A percentile compares a stretch with the other conserved stretches of the same genome.
Evolutionary conservation across 1,140 invertebrate genomes (phyloP).

Genomic region (Cydia pomonella): DNA sequence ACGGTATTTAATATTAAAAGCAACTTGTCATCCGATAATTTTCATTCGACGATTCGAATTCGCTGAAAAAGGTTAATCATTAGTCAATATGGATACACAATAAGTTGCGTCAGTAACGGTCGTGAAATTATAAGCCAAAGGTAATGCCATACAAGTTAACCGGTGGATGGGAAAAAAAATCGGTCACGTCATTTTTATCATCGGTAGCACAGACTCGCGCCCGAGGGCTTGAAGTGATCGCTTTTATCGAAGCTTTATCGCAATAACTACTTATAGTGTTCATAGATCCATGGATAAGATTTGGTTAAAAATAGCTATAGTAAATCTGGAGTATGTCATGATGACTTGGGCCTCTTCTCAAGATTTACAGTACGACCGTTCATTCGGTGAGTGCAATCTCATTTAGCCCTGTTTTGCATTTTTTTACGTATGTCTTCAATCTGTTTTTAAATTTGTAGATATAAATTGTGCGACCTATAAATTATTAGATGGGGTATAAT

Average conservation of each 20-base stretch:
- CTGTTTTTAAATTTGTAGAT: no score
- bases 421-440: no score
- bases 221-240: neutral
- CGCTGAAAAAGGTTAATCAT: slow-evolving; percentile 24
- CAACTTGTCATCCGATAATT: slow-evolving; percentile 25
- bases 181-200: neutral
- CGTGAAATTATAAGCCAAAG: slow-evolving; percentile 26
- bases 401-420: no score
- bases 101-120: slow-evolving; percentile 27
- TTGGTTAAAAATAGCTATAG: neutral
- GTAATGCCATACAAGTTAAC: slow-evolving; percentile 17
- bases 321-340: neutral
- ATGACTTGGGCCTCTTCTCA: no score
- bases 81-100: slow-evolving; percentile 27
- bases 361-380: no score
- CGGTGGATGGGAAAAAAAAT: slow-evolving; percentile 21
- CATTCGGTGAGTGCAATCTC: no score
- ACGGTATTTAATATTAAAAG: slow-evolving; percentile 14
- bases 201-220: neutral
- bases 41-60: slow-evolving; percentile 22
- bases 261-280: neutral
- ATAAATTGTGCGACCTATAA: no score
- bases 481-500: no score
- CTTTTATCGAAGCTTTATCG: slow-evolving; percentile 4
- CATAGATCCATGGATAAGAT: neutral